Base-by-base conservation (phyloP, 2,797 vertebrate species). In the Esox masquinongy region DNA sequence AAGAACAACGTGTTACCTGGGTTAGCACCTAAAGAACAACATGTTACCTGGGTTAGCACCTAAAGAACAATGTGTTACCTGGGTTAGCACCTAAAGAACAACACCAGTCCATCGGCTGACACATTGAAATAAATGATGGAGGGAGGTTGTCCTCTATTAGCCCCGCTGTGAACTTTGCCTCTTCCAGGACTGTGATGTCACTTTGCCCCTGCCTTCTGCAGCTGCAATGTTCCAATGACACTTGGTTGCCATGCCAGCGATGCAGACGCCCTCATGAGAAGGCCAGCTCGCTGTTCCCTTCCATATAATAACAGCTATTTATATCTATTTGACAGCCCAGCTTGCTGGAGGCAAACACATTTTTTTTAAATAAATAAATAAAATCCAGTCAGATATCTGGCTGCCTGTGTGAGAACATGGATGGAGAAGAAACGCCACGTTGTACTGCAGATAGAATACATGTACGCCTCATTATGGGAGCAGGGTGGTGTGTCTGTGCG, bases 221-320 rank as follows among this genome's bases (percentile, higher is more conserved):
- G 77, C 79, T 68, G 79, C 82, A 80, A 74, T 80, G 77, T 78
- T 88, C 84, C 84, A 80, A 87, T 88, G 84, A 79, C 80, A 86
- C 86, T 84, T 73, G 77, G 89, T 88, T 92, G 85, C 86, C 86
- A 82, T 89, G 85, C 83, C 87, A 86, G 86, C 84, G 69, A 69
- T 26, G 63, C 86, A 89, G 89, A 90, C 87, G 83, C 88, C 84
- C 87, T 90, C 85, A 84, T 87, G 87, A 90, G 85, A 87, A 87
- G 91, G 86, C 82, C 85, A 76, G 86, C 84, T 82, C 61, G 74
- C 89, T 88, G 84, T 89, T 89, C 86, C 83, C 81, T 77, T 85
- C 85, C 86, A 89, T 84, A 83, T 90, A 87, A 90, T 92, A 90
- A 91, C 89, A 88, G 88, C 89, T 89, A 85, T 91, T 91, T 89